Percentiles rank a stretch among this genome's conserved stretches.
Evolutionary conservation across 2,888 invertebrate genomes (phyloP).

Genomic region (Eupithecia exiguata): DNA sequence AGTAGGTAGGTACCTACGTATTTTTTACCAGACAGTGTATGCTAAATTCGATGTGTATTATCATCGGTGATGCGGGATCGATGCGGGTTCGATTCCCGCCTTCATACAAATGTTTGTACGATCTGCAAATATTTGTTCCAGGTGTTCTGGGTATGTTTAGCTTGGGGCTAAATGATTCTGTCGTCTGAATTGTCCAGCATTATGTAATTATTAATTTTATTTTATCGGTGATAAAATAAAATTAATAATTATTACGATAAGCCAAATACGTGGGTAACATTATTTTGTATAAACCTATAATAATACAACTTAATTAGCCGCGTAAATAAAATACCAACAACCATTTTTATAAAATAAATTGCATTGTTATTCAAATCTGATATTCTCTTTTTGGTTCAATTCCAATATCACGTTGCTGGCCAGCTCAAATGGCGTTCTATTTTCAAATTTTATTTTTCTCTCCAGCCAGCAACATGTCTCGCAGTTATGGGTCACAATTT

Average conservation of each 20-base stretch:
- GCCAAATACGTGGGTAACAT: not conserved
- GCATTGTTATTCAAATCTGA: slow-evolving; percentile 24
- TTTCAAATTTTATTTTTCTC: slow-evolving; percentile 64
- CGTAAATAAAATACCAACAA: not conserved
- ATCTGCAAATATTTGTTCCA: no score
- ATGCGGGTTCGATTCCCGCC: no score
- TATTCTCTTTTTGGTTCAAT: slow-evolving; percentile 39
- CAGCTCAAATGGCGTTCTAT: slow-evolving; percentile 48
- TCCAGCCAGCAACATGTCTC: slow-evolving; percentile 69
- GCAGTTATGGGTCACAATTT: slow-evolving; percentile 81
- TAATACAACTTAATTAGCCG: no score
- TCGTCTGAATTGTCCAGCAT: no score
- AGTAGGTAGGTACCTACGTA: not conserved
- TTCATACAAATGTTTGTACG: no score
- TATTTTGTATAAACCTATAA: not conserved
- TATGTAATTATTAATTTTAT: no score
- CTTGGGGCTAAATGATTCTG: no score
- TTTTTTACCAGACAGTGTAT: not conserved
- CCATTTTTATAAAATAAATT: not conserved
- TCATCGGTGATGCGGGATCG: no score
- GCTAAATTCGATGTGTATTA: not conserved
- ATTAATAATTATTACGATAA: no score
- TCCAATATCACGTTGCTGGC: slow-evolving; percentile 46
- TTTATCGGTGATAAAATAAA: no score
- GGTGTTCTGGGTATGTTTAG: no score